Base-by-base conservation (phyloP, 1,140 invertebrate genomes). In the Theocolax elegans region DNA sequence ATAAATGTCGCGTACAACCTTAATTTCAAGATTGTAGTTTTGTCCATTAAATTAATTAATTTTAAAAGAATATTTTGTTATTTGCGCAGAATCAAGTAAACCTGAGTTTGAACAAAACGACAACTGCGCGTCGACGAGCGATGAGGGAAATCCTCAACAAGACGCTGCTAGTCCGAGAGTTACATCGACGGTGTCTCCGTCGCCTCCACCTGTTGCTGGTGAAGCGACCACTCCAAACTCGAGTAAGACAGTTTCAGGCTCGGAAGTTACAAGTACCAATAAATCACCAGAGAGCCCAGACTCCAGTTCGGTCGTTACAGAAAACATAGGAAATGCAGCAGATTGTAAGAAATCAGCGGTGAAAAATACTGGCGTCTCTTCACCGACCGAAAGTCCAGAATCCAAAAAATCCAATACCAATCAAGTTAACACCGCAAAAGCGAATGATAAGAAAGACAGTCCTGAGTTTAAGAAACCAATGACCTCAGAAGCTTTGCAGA, bases 231-330 rank as follows among this genome's bases (percentile, higher is more conserved):
- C 49, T 46, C 46, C 40, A 49, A 60, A 73, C n/a, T 23, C 62
- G 6, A 17, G 66, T 1, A 53, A 63, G 31, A 3, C 66, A 73
- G 10, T 46, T 29, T 67, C 58, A 27, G 49, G 15, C 0, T 69
- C 67, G 1, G 79, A 82, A 53, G 60, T 74, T 1, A 73, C 74
- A 1, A 78, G 75, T 27, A 78, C 63, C 27, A 67, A 64, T 0
- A 81, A 83, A 29, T 79, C 77, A 1, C 82, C 82, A 0, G 82
- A 79, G 9, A 84, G 82, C 71, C 82, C 82, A 0, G 82, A 84
- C 46, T 84, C 82, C 0, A 84, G 82, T 58, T 84, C 81, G 0
- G 71, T 79, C 4, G 70, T 80, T 1, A 66, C 29, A 1, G 69
- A 71, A 35, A 21, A 31, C 19, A 44, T 35, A 7, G 49, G 38